Base-by-base conservation (phyloP, 2,888 invertebrate species). In the Branchipolynoe longqiensis region DNA sequence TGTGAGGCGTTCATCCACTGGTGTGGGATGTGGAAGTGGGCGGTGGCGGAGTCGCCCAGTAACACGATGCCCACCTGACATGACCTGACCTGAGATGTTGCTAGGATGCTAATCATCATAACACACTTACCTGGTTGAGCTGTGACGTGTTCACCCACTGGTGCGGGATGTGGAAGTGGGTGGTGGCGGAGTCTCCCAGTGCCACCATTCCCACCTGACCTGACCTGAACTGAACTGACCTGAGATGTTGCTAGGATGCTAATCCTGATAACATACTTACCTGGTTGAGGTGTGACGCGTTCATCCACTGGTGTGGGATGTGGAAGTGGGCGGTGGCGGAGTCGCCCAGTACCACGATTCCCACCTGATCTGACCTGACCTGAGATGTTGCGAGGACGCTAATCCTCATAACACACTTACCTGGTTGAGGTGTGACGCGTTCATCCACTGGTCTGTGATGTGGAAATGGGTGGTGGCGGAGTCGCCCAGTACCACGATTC, bases 391-490 rank as follows among this genome's bases (percentile, higher is more conserved):
- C n/a, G n/a, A n/a, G n/a, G n/a, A n/a, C n/a, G n/a, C n/a, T n/a
- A n/a, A n/a, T n/a, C n/a, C n/a, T n/a, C n/a, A n/a, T n/a, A n/a
- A n/a, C n/a, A n/a, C n/a, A n/a, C n/a, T 87, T 85, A 94, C 94
- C 89, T 90, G 88, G 56, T 90, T 89, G n/a, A 93, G 89, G 3
- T 91, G 90, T 25, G 90, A 89, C 1, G 94, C 92, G 87, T 94
- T 93, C 31, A 95, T 86, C 93, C 93, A 95, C 40, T 94, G 91
- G 83, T 93, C 91, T 0, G 95, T 95, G 82, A 94, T 92, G 88
- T 95, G 94, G 87, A 95, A 95, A 90, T 95, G 95, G 0, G 95
- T 95, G 8, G 94, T 93, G 28, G 94, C 93, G 0, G 95, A 95
- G 90, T 95, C 95, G 0, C 94, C 94, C 14, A 94, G 89, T 0